A percentile compares a stretch with the other conserved stretches of the same genome.
Evolutionary conservation across 2,888 invertebrate species (phyloP).

Genomic region (Plebejus anna): DNA sequence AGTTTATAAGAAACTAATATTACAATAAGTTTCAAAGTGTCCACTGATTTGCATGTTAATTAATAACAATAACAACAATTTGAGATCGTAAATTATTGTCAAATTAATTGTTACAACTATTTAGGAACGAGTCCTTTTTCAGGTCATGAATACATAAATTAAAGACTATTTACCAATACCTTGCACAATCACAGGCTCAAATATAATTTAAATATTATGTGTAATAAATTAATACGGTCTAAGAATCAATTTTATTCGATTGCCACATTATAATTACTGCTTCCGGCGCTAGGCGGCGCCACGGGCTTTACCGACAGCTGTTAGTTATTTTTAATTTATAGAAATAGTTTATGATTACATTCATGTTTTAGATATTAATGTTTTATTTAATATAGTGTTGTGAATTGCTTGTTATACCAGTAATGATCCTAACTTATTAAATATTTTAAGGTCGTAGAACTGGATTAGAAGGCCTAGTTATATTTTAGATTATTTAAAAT

Average conservation of each 20-base stretch:
- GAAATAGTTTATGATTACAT: neutral
- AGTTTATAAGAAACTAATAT: no score
- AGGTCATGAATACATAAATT: constrained; percentile 15
- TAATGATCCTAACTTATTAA: no score
- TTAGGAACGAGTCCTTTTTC: neutral
- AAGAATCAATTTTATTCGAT: constrained; percentile 20
- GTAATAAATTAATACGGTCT: constrained; percentile 17
- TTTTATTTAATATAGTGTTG: neutral
- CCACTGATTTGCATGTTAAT: neutral
- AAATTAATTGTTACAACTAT: neutral
- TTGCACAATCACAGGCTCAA: constrained; percentile 19
- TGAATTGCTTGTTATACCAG: neutral
- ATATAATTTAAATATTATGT: constrained; percentile 9
- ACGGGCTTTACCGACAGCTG: neutral
- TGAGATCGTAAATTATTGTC: neutral
- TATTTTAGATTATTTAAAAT: no score
- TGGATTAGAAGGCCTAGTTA: no score
- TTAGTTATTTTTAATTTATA: constrained; percentile 8
- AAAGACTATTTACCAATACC: constrained; percentile 4
- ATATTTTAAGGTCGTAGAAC: neutral
- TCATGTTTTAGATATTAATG: neutral
- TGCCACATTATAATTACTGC: constrained; percentile 17
- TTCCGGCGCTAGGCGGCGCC: constrained; percentile 16
- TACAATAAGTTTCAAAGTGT: no score
- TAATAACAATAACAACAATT: constrained; percentile 2